Percentiles rank a stretch among this genome's conserved stretches.
phyloP scores from a whole-genome alignment of 2,888 invertebrate species.

The Chymomyza caudatula region DNA sequence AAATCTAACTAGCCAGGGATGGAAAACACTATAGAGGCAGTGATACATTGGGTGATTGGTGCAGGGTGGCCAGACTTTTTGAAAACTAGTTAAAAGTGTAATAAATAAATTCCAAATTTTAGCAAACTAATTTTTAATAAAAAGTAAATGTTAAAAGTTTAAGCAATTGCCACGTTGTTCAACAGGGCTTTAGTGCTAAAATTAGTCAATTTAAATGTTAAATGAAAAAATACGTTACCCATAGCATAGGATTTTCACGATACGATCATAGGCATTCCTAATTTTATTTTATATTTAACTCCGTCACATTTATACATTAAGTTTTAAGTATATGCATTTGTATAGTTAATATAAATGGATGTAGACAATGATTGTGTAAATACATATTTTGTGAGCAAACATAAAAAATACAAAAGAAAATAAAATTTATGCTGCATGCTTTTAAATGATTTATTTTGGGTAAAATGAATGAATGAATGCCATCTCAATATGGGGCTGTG shows the following conservation, averaged over 20 bases:
- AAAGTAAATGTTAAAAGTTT: neutral
- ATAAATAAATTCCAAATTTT: no score
- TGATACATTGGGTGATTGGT: neutral
- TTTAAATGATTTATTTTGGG: conserved; percentile 8
- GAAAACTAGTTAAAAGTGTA: neutral
- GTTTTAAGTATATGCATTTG: conserved; percentile 7
- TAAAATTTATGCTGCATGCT: neutral
- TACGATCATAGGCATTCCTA: neutral
- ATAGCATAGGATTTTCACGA: neutral
- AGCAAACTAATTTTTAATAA: no score
- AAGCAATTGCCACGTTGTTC: no score
- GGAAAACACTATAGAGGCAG: neutral
- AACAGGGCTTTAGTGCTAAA: no score
- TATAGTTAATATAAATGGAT: neutral
- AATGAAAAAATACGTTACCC: neutral
- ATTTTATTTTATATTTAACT: conserved; percentile 21
- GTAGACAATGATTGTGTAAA: neutral
- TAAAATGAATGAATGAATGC: neutral
- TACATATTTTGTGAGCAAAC: neutral
- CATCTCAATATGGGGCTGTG: neutral
- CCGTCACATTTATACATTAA: conserved; percentile 41
- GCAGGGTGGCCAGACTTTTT: neutral
- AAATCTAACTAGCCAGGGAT: neutral
- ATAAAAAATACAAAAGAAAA: neutral
- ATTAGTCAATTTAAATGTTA: no score